These are phyloP conservation scores for Umimayanthus chanpuru DNA, from an alignment of 92 coral and sea anemone species.

Conservation along the genomic window DNA sequence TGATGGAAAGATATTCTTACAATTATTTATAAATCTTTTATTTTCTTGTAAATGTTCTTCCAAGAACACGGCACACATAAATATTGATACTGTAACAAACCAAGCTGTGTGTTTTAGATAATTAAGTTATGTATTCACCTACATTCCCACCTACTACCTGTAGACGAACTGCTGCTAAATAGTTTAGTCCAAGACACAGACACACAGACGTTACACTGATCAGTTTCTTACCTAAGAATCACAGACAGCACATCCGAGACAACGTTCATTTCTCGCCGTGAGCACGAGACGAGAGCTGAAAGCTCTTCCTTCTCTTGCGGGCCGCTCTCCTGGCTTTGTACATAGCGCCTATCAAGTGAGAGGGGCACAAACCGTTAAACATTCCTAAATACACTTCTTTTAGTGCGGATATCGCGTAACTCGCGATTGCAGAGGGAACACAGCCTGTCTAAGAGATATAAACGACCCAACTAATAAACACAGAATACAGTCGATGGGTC, in stretches of 20 bases:
- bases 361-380: neutral
- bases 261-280: conserved; percentile 73
- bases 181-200: neutral
- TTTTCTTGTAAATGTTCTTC: no score
- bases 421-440: no score
- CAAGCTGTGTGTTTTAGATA: neutral
- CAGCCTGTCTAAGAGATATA: no score
- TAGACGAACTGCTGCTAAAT: no score
- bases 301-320: conserved; percentile 65
- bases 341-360: conserved; percentile 65
- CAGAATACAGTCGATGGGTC: no score
- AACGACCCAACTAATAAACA: no score
- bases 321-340: conserved; percentile 64
- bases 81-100: no score
- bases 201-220: neutral
- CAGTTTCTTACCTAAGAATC: conserved; percentile 74
- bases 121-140: no score
- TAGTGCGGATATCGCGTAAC: no score
- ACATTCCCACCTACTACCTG: no score
- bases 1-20: neutral
- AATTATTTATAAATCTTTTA: no score
- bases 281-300: conserved; percentile 78
- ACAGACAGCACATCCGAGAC: conserved; percentile 87
- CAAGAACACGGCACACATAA: no score
- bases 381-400: neutral